Evolutionary conservation across 2,797 vertebrate genomes (phyloP).

Genomic region (Lophius americanus): DNA sequence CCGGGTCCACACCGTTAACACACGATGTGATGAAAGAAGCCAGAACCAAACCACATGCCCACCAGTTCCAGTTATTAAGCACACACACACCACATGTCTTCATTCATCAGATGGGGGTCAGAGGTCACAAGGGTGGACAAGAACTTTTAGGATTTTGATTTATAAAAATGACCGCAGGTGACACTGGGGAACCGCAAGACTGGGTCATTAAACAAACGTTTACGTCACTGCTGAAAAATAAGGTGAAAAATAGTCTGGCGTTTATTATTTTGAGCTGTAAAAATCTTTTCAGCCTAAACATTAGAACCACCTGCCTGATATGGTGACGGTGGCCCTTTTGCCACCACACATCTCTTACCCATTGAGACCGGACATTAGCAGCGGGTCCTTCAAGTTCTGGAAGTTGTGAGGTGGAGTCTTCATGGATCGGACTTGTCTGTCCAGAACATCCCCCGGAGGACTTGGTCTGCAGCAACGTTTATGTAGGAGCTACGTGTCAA

Average conservation of each 20-base stretch:
- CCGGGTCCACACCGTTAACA: conserved; percentile 42
- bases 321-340: too few relatives aligned
- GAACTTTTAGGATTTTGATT: background rate
- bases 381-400: too few relatives aligned
- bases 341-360: too few relatives aligned
- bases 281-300: background rate
- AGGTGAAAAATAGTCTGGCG: too few relatives aligned
- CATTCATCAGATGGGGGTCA: conserved; percentile 20
- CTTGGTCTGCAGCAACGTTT: too few relatives aligned
- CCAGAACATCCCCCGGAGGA: too few relatives aligned
- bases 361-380: too few relatives aligned
- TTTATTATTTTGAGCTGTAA: background rate
- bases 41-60: background rate
- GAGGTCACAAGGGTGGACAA: conserved; percentile 22
- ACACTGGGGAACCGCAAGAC: background rate
- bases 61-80: background rate
- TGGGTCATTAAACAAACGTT: background rate
- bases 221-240: too few relatives aligned
- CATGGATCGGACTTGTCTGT: too few relatives aligned
- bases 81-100: background rate
- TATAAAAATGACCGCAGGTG: background rate
- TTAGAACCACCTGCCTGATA: too few relatives aligned
- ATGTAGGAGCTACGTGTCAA: too few relatives aligned
- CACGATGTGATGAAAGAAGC: conserved; percentile 53
- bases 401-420: too few relatives aligned